Evolutionary conservation across 1,140 invertebrate species (phyloP).

Genomic region (Orussus abietinus): DNA sequence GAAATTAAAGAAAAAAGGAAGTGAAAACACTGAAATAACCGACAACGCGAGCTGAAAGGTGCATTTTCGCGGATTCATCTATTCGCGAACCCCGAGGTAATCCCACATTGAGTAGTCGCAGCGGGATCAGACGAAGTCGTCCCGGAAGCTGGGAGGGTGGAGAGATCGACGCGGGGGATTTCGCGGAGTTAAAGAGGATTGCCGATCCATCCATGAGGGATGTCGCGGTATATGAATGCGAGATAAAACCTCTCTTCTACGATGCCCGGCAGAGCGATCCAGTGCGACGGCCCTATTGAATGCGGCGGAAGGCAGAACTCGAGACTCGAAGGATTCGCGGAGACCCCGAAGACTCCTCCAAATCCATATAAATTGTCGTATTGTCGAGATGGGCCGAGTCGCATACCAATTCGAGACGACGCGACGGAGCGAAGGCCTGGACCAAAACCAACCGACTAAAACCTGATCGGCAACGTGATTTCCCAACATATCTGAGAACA

Average conservation of each 20-base stretch:
- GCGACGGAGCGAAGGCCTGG: too few relatives aligned
- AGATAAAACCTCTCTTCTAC: slow-evolving; percentile 45
- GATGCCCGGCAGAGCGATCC: slow-evolving; percentile 39
- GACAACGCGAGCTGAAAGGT: too few relatives aligned
- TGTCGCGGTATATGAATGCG: slow-evolving; percentile 42
- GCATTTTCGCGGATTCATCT: too few relatives aligned
- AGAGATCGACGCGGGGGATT: slow-evolving; percentile 21
- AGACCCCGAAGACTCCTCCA: slow-evolving; percentile 43
- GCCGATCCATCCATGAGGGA: slow-evolving; percentile 48
- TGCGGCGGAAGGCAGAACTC: slow-evolving; percentile 50
- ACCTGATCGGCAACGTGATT: too few relatives aligned
- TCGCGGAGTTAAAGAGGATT: slow-evolving; percentile 46
- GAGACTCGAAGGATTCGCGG: slow-evolving; percentile 41
- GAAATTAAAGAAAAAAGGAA: not conserved
- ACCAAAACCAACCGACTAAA: too few relatives aligned
- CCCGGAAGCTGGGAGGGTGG: slow-evolving; percentile 3
- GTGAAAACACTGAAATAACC: not conserved
- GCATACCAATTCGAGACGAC: slow-evolving; percentile 46
- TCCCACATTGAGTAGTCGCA: too few relatives aligned
- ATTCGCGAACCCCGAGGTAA: too few relatives aligned
- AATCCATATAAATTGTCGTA: slow-evolving; percentile 55
- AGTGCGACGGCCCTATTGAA: slow-evolving; percentile 40
- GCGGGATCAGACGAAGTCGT: too few relatives aligned
- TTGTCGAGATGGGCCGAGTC: slow-evolving; percentile 41
- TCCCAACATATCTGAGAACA: too few relatives aligned